phyloP scores from a whole-genome alignment of 2,797 vertebrate genomes.

The Mico argentatus region DNA sequence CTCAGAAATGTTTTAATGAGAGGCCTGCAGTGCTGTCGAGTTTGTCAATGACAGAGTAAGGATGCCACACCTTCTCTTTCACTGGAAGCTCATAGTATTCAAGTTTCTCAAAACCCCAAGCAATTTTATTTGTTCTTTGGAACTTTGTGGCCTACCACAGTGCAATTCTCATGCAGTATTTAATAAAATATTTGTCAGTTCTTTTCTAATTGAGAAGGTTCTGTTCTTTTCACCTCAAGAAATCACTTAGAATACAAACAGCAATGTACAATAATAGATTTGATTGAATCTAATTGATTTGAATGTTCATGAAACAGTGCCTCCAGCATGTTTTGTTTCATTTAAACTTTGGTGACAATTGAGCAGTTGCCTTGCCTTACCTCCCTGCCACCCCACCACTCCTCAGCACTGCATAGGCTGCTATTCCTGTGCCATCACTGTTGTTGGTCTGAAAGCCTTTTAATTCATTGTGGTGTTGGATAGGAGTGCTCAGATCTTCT shows the following conservation, averaged over 20 bases:
- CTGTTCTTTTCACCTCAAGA: conserved; percentile 50
- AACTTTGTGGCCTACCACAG: not conserved
- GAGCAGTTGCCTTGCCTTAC: not conserved
- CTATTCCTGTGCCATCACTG: not conserved
- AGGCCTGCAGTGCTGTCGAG: not conserved
- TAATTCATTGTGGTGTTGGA: conserved; percentile 28
- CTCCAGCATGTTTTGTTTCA: not conserved
- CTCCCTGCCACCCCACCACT: not conserved
- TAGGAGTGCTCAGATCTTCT: conserved; percentile 52
- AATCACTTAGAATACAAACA: conserved; percentile 33
- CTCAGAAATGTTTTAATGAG: not conserved
- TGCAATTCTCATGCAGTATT: conserved; percentile 5
- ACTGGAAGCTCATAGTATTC: not conserved
- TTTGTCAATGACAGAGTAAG: not conserved
- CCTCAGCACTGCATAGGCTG: too few relatives aligned
- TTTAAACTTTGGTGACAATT: not conserved
- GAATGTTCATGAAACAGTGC: conserved; percentile 4
- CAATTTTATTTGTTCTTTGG: not conserved
- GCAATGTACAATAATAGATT: not conserved
- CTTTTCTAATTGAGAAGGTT: conserved; percentile 42
- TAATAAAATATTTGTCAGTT: conserved; percentile 23
- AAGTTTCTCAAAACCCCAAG: not conserved
- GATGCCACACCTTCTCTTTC: not conserved
- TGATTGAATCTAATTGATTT: conserved; percentile 41
- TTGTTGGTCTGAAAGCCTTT: conserved; percentile 6